phyloP scores from a whole-genome alignment of 2,888 invertebrate genomes.

The Apodemia zela region DNA sequence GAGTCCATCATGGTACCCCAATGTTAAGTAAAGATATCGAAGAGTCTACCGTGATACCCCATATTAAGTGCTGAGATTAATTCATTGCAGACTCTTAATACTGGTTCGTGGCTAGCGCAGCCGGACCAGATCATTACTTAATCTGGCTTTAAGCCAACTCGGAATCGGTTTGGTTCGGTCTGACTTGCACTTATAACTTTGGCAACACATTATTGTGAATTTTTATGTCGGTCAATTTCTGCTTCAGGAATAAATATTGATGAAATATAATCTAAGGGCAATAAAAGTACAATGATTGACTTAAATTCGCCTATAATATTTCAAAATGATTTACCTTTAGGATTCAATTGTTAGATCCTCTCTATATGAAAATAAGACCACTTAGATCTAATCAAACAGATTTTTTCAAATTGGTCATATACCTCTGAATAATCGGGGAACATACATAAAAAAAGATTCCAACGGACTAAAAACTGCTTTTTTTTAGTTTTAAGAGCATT shows the following conservation, averaged over 20 bases:
- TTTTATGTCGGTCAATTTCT: not conserved
- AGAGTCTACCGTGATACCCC: not conserved
- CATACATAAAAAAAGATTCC: no score
- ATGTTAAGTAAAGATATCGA: not conserved
- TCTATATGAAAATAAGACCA: no score
- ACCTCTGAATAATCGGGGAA: no score
- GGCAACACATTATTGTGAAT: slow-evolving; percentile 7
- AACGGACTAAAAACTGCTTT: no score
- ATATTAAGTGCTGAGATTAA: not conserved
- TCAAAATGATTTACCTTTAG: no score
- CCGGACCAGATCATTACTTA: not conserved
- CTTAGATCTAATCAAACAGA: no score
- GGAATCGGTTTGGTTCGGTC: not conserved
- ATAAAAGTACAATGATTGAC: no score
- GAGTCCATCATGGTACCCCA: not conserved
- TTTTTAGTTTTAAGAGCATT: no score
- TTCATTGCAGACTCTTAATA: not conserved
- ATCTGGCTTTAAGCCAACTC: slow-evolving; percentile 2
- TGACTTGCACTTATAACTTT: slow-evolving; percentile 11
- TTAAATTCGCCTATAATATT: no score
- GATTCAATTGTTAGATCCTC: no score
- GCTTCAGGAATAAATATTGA: not conserved
- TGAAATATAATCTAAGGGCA: not conserved
- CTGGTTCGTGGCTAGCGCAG: not conserved
- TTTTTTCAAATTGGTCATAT: no score